Evolutionary conservation across 2,797 vertebrate species (phyloP), one percentile per base, ranked within the genome.

Genomic region (Dallia pectoralis): DNA sequence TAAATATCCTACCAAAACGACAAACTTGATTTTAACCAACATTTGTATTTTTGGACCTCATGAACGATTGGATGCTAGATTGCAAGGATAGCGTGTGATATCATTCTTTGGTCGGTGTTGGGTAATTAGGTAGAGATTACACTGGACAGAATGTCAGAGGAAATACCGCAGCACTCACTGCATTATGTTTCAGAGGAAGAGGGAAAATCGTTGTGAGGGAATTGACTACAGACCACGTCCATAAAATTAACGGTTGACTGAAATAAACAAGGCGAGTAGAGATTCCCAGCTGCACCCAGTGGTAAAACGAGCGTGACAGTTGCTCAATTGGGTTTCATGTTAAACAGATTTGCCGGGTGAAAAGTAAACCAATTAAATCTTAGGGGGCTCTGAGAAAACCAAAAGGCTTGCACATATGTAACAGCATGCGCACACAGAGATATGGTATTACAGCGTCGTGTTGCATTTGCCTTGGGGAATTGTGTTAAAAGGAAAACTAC

Each of bases 61-160:
- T 4, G 2, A 22, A 25, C 11, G 53, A 59, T 27, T 27, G 53
- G 53, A 27, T 59, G 53, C 61, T 30, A 66, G 71, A 74, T 25
- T 71, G 76, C 68, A 36, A 67, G 76, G 48, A 16, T 33, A 18
- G 16, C 16, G 40, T 32, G 64, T 62, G 64, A 80, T 66, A 69
- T 85, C 67, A 18, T 81, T 74, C 70, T 75, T 82, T 80, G 82
- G 84, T 86, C 80, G 69, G 48, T 69, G 76, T 68, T 86, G 73
- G 47, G 59, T 78, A 79, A 85, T 87, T 85, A 72, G 69, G 59
- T 77, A 76, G 80, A 80, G 74, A 74, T 63, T 11, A 64, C 62
- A 64, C 62, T 25, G 1, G 22, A 59, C 67, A 80, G 63, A 6
- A 2, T 71, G 25, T 61, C 16, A 14, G 8, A 59, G 30, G 12